Percentiles rank a stretch among this genome's conserved stretches.
Conservation (phyloP, 1,140 invertebrate species). For the Conus ventricosus region DNA sequence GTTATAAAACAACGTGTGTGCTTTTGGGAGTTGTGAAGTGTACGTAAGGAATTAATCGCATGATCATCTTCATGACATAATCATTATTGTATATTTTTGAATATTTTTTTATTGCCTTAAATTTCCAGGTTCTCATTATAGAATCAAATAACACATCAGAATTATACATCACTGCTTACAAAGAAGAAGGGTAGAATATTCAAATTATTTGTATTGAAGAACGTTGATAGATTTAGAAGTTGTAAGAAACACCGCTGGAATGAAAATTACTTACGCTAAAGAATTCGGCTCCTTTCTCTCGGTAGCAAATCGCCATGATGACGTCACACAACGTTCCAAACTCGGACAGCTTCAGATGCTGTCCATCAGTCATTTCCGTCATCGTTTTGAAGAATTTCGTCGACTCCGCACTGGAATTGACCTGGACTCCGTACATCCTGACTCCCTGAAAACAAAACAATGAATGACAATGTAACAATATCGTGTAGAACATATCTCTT, state of each 20-base stretch:
- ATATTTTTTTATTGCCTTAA: no score
- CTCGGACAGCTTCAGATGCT: slow-evolving; percentile 49
- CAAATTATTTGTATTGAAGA: not conserved
- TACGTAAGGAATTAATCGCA: no score
- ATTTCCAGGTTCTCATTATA: no score
- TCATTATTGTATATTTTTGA: no score
- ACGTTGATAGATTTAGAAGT: not conserved
- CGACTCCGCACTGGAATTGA: not conserved
- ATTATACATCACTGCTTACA: not conserved
- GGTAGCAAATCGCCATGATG: slow-evolving; percentile 63
- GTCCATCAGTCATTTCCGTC: slow-evolving; percentile 48
- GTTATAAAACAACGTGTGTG: not conserved
- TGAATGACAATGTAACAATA: not conserved
- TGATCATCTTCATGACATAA: no score
- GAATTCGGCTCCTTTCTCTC: slow-evolving; percentile 43
- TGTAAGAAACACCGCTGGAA: no score
- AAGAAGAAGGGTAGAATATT: not conserved
- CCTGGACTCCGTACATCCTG: slow-evolving; percentile 56
- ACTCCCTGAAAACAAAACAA: slow-evolving; percentile 44
- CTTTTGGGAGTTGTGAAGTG: not conserved
- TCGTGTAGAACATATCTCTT: no score
- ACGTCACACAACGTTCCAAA: slow-evolving; percentile 54
- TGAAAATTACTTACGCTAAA: not conserved
- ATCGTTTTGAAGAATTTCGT: slow-evolving; percentile 48
- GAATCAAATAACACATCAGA: no score